Evolutionary conservation across 1,140 invertebrate genomes (phyloP).

Genomic region (Ditylenchus dipsaci): DNA sequence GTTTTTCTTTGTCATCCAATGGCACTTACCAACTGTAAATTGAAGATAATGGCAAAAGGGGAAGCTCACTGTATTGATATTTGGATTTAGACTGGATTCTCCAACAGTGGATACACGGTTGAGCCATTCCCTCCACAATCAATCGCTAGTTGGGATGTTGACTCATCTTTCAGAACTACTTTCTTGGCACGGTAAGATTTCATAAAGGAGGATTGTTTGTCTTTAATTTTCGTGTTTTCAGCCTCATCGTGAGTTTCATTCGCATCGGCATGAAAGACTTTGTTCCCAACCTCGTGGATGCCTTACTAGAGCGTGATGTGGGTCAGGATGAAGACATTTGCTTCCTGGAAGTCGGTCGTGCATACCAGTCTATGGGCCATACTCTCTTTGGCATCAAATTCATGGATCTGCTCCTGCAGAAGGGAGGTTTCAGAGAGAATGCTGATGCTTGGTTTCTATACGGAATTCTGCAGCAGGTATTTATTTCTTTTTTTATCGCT

Average conservation of each 20-base stretch:
- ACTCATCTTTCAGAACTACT: slow-evolving; percentile 24
- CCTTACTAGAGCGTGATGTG: slow-evolving; percentile 30
- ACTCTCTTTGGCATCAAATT: slow-evolving; percentile 11
- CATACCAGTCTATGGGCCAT: slow-evolving; percentile 26
- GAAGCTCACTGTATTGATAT: too few relatives aligned
- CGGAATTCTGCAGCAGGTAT: slow-evolving; percentile 37
- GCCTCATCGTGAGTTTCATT: slow-evolving; percentile 33
- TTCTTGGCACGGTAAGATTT: slow-evolving; percentile 21
- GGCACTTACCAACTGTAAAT: too few relatives aligned
- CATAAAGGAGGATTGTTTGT: too few relatives aligned
- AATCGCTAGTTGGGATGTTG: slow-evolving; percentile 21
- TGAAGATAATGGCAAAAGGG: too few relatives aligned
- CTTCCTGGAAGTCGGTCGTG: slow-evolving; percentile 38
- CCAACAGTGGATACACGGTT: slow-evolving; percentile 31
- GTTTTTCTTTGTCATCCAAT: too few relatives aligned
- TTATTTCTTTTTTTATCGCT: slow-evolving; percentile 1
- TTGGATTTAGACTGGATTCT: slow-evolving; percentile 36
- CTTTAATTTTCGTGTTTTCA: too few relatives aligned
- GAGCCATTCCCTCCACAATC: slow-evolving; percentile 36
- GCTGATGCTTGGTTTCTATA: slow-evolving; percentile 38
- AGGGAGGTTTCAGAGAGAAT: slow-evolving; percentile 16
- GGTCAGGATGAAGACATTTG: slow-evolving; percentile 30
- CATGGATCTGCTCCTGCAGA: slow-evolving; percentile 20
- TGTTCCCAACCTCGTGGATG: slow-evolving; percentile 33
- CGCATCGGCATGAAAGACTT: slow-evolving; percentile 23